Percentiles rank a stretch among this genome's conserved stretches.
Evolutionary conservation across 2,888 invertebrate genomes (phyloP).

Genomic region (Drosophila pullipes): DNA sequence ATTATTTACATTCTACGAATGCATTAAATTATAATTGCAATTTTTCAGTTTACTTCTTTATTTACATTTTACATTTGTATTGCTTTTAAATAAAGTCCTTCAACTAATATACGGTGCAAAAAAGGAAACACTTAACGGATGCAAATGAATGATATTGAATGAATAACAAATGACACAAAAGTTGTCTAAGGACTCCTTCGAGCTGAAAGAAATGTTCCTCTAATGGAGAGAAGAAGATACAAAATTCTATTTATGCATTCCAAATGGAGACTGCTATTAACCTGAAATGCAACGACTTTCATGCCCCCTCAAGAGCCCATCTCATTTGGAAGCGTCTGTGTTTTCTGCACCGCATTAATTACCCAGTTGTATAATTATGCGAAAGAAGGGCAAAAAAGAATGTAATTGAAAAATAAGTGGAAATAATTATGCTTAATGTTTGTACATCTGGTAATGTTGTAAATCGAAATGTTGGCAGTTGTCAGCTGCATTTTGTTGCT

Average conservation of each 20-base stretch:
- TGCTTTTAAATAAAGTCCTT: not conserved
- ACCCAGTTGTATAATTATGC: constrained; percentile 64
- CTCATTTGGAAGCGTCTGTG: constrained; percentile 29
- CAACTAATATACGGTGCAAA: not conserved
- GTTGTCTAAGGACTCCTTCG: too few relatives aligned
- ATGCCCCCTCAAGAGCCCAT: too few relatives aligned
- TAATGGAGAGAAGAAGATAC: not conserved
- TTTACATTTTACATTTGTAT: not conserved
- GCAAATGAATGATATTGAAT: not conserved
- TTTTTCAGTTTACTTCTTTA: not conserved
- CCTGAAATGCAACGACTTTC: constrained; percentile 2
- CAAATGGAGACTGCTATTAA: constrained; percentile 25
- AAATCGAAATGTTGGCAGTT: constrained; percentile 36
- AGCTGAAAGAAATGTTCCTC: not conserved
- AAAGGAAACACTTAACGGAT: not conserved
- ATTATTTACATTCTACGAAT: not conserved
- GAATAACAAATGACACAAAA: not conserved
- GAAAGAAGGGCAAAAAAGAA: not conserved
- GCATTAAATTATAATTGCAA: not conserved
- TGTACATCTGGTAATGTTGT: constrained; percentile 19
- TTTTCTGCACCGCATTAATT: constrained; percentile 59
- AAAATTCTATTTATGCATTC: not conserved
- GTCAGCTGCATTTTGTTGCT: constrained; percentile 21
- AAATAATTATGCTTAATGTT: constrained; percentile 51
- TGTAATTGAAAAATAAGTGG: constrained; percentile 3